Conservation (phyloP, 1,140 invertebrate species). For the Drosophila murphyi region DNA sequence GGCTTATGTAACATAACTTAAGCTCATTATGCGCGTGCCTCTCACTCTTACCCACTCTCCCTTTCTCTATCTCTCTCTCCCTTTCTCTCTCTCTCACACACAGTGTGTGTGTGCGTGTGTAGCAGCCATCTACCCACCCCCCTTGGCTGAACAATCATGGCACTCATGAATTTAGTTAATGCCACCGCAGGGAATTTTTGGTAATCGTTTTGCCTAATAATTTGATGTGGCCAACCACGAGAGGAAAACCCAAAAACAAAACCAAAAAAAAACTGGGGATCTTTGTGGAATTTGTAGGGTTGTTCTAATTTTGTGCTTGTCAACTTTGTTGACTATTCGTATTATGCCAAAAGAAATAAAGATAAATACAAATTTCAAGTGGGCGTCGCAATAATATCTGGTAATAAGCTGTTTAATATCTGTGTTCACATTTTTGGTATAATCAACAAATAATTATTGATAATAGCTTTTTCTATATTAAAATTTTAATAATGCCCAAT, state of each 20-base stretch:
- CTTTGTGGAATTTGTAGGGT: neutral
- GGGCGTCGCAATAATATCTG: neutral
- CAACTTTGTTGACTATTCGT: no score
- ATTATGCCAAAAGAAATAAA: no score
- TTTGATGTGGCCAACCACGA: conserved; percentile 60
- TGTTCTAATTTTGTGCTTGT: neutral
- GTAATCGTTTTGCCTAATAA: conserved; percentile 78
- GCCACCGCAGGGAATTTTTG: conserved; percentile 77
- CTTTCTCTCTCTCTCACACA: neutral
- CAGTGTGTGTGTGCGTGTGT: conserved; percentile 9
- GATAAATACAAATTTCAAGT: neutral
- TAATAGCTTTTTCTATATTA: no score
- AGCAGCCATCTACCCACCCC: conserved; percentile 4
- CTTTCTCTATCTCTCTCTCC: neutral
- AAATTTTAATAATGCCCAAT: no score
- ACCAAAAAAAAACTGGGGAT: neutral
- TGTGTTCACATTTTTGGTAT: no score
- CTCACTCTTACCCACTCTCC: neutral
- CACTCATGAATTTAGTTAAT: conserved; percentile 84
- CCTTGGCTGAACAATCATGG: conserved; percentile 58
- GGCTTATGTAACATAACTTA: conserved; percentile 81
- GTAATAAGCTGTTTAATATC: no score
- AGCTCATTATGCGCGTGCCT: conserved; percentile 69
- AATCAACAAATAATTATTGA: no score
- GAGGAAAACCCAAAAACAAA: neutral